Percentiles rank a stretch among this genome's conserved stretches.
Evolutionary conservation across 1,140 invertebrate genomes (phyloP).

Genomic region (Agraylea sexmaculata): DNA sequence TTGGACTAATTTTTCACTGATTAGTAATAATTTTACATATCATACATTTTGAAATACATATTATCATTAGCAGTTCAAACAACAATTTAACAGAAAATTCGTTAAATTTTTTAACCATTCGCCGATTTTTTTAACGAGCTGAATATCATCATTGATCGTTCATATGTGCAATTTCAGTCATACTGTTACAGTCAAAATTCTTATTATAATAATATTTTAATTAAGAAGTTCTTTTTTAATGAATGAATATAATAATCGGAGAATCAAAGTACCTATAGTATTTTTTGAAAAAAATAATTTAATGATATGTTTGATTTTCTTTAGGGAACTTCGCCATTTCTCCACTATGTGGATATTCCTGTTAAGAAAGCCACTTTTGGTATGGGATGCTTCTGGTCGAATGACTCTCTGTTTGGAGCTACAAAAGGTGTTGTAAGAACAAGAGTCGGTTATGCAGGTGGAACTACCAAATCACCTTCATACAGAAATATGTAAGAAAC

Average conservation of each 20-base stretch:
- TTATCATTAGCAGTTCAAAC: too few species aligned
- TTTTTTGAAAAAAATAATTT: too few species aligned
- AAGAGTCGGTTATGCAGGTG: constrained; percentile 90
- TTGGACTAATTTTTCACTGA: too few species aligned
- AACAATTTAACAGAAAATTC: too few species aligned
- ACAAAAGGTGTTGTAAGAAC: constrained; percentile 76
- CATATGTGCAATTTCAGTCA: too few species aligned
- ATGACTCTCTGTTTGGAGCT: constrained; percentile 81
- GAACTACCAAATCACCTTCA: constrained; percentile 64
- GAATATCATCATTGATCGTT: too few species aligned
- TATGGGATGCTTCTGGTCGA: constrained; percentile 97
- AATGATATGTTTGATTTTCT: too few species aligned
- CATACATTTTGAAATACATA: too few species aligned
- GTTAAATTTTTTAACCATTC: too few species aligned
- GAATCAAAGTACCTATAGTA: constrained; percentile 33
- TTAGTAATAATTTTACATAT: too few species aligned
- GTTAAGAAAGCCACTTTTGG: constrained; percentile 71
- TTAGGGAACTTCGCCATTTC: constrained; percentile 20
- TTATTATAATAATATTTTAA: constrained; percentile 21
- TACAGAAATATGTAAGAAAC: constrained; percentile 74
- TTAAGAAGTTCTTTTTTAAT: constrained; percentile 4
- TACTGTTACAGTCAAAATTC: constrained; percentile 36
- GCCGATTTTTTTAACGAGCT: too few species aligned
- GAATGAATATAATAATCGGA: constrained; percentile 24
- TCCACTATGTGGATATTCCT: constrained; percentile 37